A percentile compares a stretch with the other conserved stretches of the same genome.
These are phyloP conservation scores for Lysandra bellargus DNA, from an alignment of 2,888 invertebrate genomes.

Conservation along the genomic window DNA sequence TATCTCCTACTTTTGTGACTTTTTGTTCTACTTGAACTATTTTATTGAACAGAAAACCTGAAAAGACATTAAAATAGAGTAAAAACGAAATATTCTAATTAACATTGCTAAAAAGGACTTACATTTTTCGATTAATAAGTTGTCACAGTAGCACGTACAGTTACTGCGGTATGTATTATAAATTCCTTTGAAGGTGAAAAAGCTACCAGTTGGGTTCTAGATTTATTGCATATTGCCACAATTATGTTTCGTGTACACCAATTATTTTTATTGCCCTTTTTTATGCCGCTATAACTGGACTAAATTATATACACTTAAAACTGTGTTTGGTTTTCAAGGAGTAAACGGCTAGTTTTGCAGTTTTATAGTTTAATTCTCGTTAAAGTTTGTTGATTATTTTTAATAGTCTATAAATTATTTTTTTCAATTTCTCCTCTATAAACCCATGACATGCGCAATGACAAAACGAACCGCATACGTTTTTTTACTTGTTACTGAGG, in stretches of 20 bases:
- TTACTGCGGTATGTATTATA: neutral
- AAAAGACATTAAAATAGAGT: neutral
- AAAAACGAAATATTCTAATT: neutral
- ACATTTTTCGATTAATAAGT: neutral
- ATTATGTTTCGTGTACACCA: slow-evolving; percentile 1
- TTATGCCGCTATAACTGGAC: neutral
- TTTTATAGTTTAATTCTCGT: no score
- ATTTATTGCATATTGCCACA: slow-evolving; percentile 21
- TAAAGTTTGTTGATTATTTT: no score
- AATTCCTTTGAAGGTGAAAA: neutral
- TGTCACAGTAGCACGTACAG: neutral
- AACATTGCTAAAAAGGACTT: neutral
- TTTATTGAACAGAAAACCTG: neutral
- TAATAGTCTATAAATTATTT: no score
- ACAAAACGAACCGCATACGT: no score
- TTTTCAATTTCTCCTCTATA: no score
- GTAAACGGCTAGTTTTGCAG: neutral
- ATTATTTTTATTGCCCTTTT: slow-evolving; percentile 20
- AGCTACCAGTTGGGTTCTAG: neutral
- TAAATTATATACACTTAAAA: neutral
- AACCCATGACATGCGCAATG: no score
- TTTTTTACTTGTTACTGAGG: no score
- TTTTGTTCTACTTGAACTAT: neutral
- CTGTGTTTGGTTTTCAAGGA: neutral
- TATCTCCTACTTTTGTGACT: neutral